Base-by-base conservation (phyloP, 1,140 invertebrate species). In the Ephestia elutella region DNA sequence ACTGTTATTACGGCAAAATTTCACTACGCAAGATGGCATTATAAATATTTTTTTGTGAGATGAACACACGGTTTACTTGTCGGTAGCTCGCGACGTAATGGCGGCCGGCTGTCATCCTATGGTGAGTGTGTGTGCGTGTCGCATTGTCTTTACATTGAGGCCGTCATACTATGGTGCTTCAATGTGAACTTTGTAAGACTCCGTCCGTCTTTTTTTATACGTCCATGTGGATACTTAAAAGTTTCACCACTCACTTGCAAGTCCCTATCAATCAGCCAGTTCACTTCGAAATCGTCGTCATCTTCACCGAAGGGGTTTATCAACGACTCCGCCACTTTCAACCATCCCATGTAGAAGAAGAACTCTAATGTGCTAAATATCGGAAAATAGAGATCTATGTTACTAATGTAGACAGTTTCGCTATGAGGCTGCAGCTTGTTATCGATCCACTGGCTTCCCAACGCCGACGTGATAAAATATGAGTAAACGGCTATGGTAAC, bases 281-380 rank as follows among this genome's bases (percentile, higher is more conserved):
- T 97, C 0, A 93, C 91, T 90, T 93, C 91, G 63, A 91, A 92
- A 67, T 92, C 91, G 71, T 97, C 96, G 70, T 97, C 96, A 73
- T 98, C 96, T 87, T 97, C 96, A 0, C 96, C 96, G 77, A 97
- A 98, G 0, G 95, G 95, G 82, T 96, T 96, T 21, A 96, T 95
- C 19, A 96, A 83, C 17, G 93, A 93, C 80, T 96, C 95, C 0
- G 95, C 95, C 30, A 96, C 95, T 90, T 97, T 97, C 20, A 97
- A 86, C 96, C 96, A 97, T n/a, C 96, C 96, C 92, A 97, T 95
- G 75, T 96, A 97, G 85, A 96, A 95, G 77, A 95, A 94, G 72
- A 96, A 96, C 72, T 95, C 91, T 48, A 97, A 87, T 0, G 95
- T 93, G 0, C 94, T 96, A 77, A 98, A 98, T 65, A 97, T 88